Base-by-base conservation (phyloP, 2,888 invertebrate species). In the Dicyrtomina minuta region DNA sequence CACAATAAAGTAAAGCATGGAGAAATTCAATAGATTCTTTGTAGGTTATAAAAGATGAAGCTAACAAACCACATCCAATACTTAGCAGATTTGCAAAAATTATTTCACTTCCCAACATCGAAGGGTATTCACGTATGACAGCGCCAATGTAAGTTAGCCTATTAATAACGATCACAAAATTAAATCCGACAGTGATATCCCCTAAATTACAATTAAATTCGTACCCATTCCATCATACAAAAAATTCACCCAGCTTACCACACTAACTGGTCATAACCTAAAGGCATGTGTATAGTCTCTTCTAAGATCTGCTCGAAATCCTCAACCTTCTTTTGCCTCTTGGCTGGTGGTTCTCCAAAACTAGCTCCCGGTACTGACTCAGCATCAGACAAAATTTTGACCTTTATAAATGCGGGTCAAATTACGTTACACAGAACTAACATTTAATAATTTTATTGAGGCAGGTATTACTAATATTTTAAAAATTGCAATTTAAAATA, bases 101-200 rank as follows among this genome's bases (percentile, higher is more conserved):
- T 15, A 51, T 43, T 22, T 33, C 33, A 10, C 53, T 66, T 17
- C 43, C 64, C 2, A 75, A 68, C 22, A 77, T 27, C 44, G 65
- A 60, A 12, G 78, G 78, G 56, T 68, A 77, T 60, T 67, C 53
- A 6, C 59, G 69, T 17, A 78, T 44, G 17, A 75, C 74, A 10
- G 71, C 72, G 15, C 71, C 55, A 3, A 77, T 27, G 51, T 74
- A 76, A 15, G 44, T 55, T 56, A 75, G 69, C 77, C 77, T 62
- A 13, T 15, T 15, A 53, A 22, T 53, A 53, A 53, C 4, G 12
- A 53, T 53, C 4, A 20, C 15, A 22, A 13, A 51, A 17, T 13
- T 17, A 51, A 51, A 8, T 51, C 10, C 51, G 8, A 51, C 51
- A 13, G 6, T 51, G 12, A n/a, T n/a, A n/a, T n/a, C n/a, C n/a